phyloP scores from a whole-genome alignment of 2,888 invertebrate species.

The Brachyptera risi region DNA sequence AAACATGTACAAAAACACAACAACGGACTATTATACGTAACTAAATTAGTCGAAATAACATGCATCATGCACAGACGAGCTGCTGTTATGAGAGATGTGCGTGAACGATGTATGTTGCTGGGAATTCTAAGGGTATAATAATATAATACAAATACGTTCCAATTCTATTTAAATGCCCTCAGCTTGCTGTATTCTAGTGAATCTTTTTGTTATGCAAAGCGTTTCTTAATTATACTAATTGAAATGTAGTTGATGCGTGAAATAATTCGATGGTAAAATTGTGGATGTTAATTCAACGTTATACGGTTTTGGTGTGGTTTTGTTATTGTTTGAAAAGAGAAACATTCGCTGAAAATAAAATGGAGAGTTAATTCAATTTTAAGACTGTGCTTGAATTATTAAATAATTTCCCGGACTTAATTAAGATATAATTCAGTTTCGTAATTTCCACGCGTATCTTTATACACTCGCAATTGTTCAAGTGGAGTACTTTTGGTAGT shows the following conservation, averaged over 20 bases:
- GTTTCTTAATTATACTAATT: slow-evolving; percentile 15
- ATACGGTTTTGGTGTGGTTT: background rate
- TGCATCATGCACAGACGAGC: background rate
- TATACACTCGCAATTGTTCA: too few species aligned
- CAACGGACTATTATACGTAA: background rate
- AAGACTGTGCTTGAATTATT: too few species aligned
- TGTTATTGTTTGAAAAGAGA: too few species aligned
- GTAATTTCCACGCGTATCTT: too few species aligned
- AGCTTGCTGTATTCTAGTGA: background rate
- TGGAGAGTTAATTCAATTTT: too few species aligned
- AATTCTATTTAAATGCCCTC: slow-evolving; percentile 1
- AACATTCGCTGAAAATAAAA: too few species aligned
- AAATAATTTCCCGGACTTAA: too few species aligned
- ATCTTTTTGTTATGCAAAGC: slow-evolving; percentile 16
- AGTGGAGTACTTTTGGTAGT: too few species aligned
- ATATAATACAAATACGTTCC: too few species aligned
- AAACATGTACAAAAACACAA: slow-evolving; percentile 1
- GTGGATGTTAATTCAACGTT: slow-evolving; percentile 4
- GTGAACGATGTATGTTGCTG: too few species aligned
- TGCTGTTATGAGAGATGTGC: background rate
- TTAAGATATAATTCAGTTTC: too few species aligned
- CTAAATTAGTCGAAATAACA: background rate
- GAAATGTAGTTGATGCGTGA: slow-evolving; percentile 10
- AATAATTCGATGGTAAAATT: background rate
- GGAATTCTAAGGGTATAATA: too few species aligned